Conservation (phyloP, 2,888 invertebrate species). For the Bhutanitis thaidina region DNA sequence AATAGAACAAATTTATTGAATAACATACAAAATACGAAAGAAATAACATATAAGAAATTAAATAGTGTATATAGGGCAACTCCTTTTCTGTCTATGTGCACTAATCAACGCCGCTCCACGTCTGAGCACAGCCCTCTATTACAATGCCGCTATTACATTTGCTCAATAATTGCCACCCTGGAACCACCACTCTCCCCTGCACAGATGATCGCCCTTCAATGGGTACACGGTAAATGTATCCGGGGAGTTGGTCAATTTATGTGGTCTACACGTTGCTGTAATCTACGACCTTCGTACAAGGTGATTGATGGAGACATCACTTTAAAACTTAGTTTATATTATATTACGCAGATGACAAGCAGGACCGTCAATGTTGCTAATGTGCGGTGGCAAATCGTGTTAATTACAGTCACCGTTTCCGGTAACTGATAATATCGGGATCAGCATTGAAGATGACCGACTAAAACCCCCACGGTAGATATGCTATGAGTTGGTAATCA, state of each 20-base stretch:
- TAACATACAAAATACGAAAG: too few relatives aligned
- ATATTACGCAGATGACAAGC: too few relatives aligned
- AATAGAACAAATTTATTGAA: too few relatives aligned
- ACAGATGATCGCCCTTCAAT: slow-evolving; percentile 35
- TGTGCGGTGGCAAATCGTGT: too few relatives aligned
- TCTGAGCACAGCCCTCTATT: slow-evolving; percentile 63
- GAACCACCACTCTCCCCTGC: slow-evolving; percentile 29
- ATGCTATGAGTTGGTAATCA: too few relatives aligned
- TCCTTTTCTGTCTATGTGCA: slow-evolving; percentile 43
- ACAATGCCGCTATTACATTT: slow-evolving; percentile 78
- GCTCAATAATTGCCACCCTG: slow-evolving; percentile 70
- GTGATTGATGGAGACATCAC: not conserved
- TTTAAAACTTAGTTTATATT: not conserved
- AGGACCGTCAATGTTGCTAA: too few relatives aligned
- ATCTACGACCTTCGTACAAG: slow-evolving; percentile 17
- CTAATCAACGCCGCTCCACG: slow-evolving; percentile 68
- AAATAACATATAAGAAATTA: too few relatives aligned
- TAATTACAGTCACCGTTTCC: too few relatives aligned
- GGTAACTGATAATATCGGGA: too few relatives aligned
- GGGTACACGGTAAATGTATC: slow-evolving; percentile 26
- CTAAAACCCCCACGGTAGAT: too few relatives aligned
- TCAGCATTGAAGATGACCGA: too few relatives aligned
- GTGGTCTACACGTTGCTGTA: slow-evolving; percentile 21
- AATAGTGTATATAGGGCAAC: slow-evolving; percentile 24
- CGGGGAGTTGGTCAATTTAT: slow-evolving; percentile 30